Base-by-base conservation (phyloP, 2,113 vertebrate species). In the Piprites chloris region DNA sequence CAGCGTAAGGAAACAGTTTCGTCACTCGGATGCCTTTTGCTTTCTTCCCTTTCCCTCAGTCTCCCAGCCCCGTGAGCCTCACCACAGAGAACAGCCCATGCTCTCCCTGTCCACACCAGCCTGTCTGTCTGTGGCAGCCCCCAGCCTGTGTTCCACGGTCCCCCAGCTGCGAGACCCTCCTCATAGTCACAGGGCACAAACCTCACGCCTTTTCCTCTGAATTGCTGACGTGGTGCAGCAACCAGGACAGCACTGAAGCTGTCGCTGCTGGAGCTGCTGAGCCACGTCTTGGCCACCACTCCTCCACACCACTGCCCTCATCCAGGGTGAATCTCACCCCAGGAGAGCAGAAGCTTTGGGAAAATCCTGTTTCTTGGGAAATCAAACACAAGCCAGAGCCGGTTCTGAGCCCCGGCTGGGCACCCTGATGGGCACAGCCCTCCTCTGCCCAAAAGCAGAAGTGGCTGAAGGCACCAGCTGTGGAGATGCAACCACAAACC, bases 101-200 rank as follows among this genome's bases (percentile, higher is more conserved):
- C 74, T 32, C 56, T 62, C 42, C 84, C 7, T 6, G 19, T 28
- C 62, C 77, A 53, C 84, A 10, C 0, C 0, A 73, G 63, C 46
- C 50, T 77, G 44, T 47, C 68, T 6, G 4, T 50, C 46, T 12
- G 7, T 42, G 46, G 16, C 83, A 53, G 46, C 35, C 58, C 28
- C 33, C 56, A 23, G 93, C 2, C 67, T 3, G 66, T 16, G 9
- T 79, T 79, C 83, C 26, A 1, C 24, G 9, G 1, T 68, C 22
- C 30, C 69, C 65, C 28, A 77, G 55, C 71, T 91, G 80, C 19
- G 3, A 69, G 75, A 55, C 21, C 28, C 49, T 52, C 82, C 92
- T 73, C 78, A 47, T 21, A 58, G 95, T 94, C 95, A 95, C 92
- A 90, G 92, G 81, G 77, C 61, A 65, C 85, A 14, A 59, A 87